A percentile compares a stretch with the other conserved stretches of the same genome.
Conservation (phyloP, 1,140 invertebrate genomes). For the Homarus americanus region DNA sequence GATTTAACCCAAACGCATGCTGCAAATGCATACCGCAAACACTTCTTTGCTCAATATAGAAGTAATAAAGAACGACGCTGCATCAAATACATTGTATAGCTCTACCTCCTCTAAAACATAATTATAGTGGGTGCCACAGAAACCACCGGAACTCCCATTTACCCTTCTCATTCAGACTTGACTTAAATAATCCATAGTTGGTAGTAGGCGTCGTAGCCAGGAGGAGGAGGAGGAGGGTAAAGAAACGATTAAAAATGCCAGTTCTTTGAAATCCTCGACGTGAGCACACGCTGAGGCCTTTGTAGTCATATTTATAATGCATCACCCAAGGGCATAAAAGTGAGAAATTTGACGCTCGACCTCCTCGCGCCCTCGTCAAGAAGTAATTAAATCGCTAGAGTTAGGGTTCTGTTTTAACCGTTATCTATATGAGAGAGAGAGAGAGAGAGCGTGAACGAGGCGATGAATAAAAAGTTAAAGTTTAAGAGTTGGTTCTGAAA, state of each 20-base stretch:
- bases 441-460: too few relatives aligned
- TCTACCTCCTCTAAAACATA: too few relatives aligned
- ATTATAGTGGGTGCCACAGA: too few relatives aligned
- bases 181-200: not conserved
- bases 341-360: not conserved
- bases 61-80: too few relatives aligned
- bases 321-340: not conserved
- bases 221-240: not conserved
- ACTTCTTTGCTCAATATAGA: too few relatives aligned
- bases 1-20: too few relatives aligned
- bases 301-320: constrained; percentile 17
- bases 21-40: too few relatives aligned
- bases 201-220: not conserved
- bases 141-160: not conserved
- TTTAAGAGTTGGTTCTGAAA: too few relatives aligned
- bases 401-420: too few relatives aligned
- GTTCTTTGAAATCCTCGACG: not conserved
- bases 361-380: not conserved
- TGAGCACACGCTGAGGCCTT: constrained; percentile 13
- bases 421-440: too few relatives aligned
- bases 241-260: not conserved
- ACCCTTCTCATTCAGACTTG: not conserved
- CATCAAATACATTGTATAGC: too few relatives aligned
- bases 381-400: not conserved
- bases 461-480: too few relatives aligned